Evolutionary conservation across 2,113 vertebrate genomes (phyloP).

Genomic region (Dicentrarchus labrax): DNA sequence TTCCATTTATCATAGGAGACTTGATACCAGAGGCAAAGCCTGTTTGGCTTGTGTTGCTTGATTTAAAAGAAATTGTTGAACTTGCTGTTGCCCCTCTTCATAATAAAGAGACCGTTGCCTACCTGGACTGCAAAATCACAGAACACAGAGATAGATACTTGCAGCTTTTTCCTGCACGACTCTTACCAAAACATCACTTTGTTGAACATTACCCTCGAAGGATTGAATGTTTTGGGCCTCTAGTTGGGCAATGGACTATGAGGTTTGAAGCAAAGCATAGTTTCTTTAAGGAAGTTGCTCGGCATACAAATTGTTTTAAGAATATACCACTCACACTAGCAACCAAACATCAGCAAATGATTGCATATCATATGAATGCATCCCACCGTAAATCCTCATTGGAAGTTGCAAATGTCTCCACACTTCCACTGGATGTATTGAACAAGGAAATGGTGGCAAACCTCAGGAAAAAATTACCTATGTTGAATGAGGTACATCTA

Average conservation of each 20-base stretch:
- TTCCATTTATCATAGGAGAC: no score
- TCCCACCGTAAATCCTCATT: neutral
- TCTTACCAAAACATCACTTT: neutral
- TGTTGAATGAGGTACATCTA: neutral
- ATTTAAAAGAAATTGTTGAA: no score
- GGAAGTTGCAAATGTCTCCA: neutral
- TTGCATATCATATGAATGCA: neutral
- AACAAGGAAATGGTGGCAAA: neutral
- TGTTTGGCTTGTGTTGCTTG: no score
- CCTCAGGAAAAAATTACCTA: neutral
- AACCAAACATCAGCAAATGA: conserved; percentile 3
- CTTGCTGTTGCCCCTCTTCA: no score
- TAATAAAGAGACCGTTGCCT: no score
- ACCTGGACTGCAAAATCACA: no score
- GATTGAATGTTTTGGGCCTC: conserved; percentile 11
- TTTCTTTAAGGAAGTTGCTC: conserved; percentile 6
- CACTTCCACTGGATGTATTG: no score
- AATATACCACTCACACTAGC: conserved; percentile 1
- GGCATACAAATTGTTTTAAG: neutral
- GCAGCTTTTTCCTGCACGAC: no score
- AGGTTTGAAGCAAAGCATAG: neutral
- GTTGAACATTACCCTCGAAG: neutral
- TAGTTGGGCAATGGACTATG: neutral
- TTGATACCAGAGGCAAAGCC: no score
- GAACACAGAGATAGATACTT: no score